Evolutionary conservation across 2,113 vertebrate genomes (phyloP), one percentile per base, ranked within the genome.

Genomic region (Chaetodon auriga): DNA sequence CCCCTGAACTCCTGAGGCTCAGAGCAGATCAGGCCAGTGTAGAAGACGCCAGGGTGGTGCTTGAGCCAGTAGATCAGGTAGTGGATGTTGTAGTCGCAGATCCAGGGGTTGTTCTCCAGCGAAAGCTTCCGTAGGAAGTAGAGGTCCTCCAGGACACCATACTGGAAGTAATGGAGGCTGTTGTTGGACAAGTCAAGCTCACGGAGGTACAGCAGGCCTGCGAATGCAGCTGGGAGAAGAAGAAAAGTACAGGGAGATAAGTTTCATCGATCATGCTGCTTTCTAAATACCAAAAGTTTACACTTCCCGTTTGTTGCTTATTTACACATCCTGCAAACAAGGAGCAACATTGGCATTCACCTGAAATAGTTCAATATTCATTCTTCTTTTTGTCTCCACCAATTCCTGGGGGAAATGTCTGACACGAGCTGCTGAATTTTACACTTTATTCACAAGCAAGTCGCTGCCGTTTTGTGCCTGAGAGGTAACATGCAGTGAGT

Each of bases 31-130:
- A 99, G 95, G 54, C 97, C 98, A 0, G 86, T 96, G 90, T 97
- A 95, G 57, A 93, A 93, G 54, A 99, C 97, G 0, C 95, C 96
- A 7, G 97, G 97, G 86, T 99, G 98, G 74, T 97, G 97, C 86
- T 97, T 97, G 78, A 99, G 90, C 98, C 98, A 99, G 92, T 99
- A 99, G 93, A 97, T 96, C 92, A 99, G 95, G 91, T 99, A 99
- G 93, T 99, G 98, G 87, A 99, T 99, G 92, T 96, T 97, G 93
- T 99, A 99, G 92, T 99, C 98, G 68, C 98, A 99, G 90, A 96
- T 93, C 98, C 98, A 99, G 41, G 96, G 98, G 85, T 99, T 99
- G 21, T 96, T 95, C 82, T 91, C 95, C 64, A 99, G 95, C 78
- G 91, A 95, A 13, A 99, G 92, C 78, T 94, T 95, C 92, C 96